Evolutionary conservation across 2,888 invertebrate species (phyloP).

Genomic region (Drosophila longiperda): DNA sequence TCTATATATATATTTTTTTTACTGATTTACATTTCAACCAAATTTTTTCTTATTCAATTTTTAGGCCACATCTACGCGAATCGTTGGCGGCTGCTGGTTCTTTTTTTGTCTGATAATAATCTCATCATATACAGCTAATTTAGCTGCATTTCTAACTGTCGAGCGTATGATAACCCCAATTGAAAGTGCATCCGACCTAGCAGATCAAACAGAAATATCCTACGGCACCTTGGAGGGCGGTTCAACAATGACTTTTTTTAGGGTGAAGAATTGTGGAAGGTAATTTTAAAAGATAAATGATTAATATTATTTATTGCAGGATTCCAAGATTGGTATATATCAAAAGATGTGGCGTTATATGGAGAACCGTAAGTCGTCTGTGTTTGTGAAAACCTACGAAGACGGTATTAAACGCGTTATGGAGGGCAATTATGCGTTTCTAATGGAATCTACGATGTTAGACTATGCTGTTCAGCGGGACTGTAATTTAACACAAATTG

Average conservation of each 20-base stretch:
- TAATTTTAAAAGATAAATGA: not conserved
- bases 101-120: constrained; percentile 99
- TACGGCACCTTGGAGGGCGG: constrained; percentile 98
- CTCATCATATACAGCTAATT: constrained; percentile 97
- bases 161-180: constrained; percentile 98
- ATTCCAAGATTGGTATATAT: constrained; percentile 95
- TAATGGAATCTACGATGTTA: constrained; percentile 99
- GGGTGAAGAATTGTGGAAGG: constrained; percentile 86
- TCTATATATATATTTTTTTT: not conserved
- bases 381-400: constrained; percentile 95
- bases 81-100: constrained; percentile 99
- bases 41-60: constrained; percentile 14
- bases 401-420: constrained; percentile 95
- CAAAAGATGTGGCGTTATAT: constrained; percentile 98
- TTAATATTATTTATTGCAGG: constrained; percentile 85
- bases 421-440: constrained; percentile 96
- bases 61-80: constrained; percentile 95
- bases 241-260: constrained; percentile 98
- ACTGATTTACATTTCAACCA: not conserved
- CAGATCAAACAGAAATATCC: constrained; percentile 95
- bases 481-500: constrained; percentile 98
- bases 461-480: constrained; percentile 98
- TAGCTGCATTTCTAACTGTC: constrained; percentile 99
- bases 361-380: constrained; percentile 92
- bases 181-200: constrained; percentile 97